These are phyloP conservation scores for Poecilobothrus nobilitatus DNA, from an alignment of 2,888 invertebrate species.

Conservation along the genomic window DNA sequence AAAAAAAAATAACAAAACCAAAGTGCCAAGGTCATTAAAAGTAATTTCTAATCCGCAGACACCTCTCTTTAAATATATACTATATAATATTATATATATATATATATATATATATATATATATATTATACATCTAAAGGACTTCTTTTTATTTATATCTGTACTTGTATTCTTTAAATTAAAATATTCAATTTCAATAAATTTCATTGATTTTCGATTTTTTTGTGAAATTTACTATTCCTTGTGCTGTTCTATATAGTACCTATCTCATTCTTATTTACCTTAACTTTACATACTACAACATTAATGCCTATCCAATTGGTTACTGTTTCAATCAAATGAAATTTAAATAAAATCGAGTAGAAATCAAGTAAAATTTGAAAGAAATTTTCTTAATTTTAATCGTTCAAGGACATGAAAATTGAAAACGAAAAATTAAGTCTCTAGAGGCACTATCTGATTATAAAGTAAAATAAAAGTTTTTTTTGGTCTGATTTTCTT, in stretches of 20 bases:
- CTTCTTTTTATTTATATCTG: background rate
- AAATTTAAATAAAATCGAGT: background rate
- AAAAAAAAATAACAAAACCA: no score
- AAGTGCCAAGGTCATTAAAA: background rate
- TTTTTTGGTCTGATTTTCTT: no score
- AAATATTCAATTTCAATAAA: background rate
- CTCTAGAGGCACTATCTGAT: background rate
- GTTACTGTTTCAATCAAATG: background rate
- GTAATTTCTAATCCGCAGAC: background rate
- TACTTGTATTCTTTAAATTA: background rate
- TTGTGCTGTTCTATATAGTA: no score
- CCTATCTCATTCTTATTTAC: no score
- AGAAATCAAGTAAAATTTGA: background rate
- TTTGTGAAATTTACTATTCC: no score
- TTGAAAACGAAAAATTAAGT: background rate
- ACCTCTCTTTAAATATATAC: background rate
- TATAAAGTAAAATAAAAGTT: no score
- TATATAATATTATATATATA: background rate
- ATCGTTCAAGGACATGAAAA: background rate
- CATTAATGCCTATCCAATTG: no score
- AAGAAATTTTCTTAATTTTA: background rate
- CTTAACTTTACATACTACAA: no score
- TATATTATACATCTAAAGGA: background rate
- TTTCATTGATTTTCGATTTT: background rate
- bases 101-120: no score